These are phyloP conservation scores for Caenorhabditis virilis DNA, from an alignment of 2,888 invertebrate genomes.

Conservation along the genomic window DNA sequence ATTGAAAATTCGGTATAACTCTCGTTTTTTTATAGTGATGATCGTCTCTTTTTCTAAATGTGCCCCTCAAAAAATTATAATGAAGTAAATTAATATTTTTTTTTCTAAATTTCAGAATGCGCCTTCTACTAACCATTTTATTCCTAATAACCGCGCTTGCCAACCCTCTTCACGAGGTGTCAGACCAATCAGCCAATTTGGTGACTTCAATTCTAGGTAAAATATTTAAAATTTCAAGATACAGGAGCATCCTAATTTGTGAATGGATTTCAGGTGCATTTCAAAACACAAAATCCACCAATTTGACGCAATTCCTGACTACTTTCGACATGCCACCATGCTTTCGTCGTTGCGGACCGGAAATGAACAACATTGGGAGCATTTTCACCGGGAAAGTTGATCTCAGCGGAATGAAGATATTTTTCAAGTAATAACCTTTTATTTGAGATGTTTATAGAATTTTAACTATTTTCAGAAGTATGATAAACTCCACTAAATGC, in stretches of 20 bases:
- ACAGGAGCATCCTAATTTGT: neutral
- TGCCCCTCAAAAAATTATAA: neutral
- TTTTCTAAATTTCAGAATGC: neutral
- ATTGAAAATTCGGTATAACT: no score
- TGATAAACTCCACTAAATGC: constrained; percentile 25
- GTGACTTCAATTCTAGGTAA: neutral
- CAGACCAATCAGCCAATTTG: neutral
- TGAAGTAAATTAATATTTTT: neutral
- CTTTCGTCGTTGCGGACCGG: constrained; percentile 21
- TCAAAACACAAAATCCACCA: constrained; percentile 21
- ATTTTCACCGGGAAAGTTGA: constrained; percentile 4
- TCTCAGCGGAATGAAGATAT: constrained; percentile 9
- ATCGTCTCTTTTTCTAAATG: no score
- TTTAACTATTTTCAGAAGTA: constrained; percentile 3
- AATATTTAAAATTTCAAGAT: neutral
- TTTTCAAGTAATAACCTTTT: neutral
- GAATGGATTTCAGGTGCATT: constrained; percentile 13
- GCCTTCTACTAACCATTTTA: neutral
- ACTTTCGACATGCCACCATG: constrained; percentile 29
- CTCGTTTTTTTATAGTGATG: no score
- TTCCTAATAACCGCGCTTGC: neutral
- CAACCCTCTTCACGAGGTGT: neutral
- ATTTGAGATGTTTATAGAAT: neutral
- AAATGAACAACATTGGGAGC: constrained; percentile 15
- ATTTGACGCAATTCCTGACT: constrained; percentile 26